Evolutionary conservation across 2,888 invertebrate genomes (phyloP), one percentile per base, ranked within the genome.

Genomic region (Amphimallon solstitiale): DNA sequence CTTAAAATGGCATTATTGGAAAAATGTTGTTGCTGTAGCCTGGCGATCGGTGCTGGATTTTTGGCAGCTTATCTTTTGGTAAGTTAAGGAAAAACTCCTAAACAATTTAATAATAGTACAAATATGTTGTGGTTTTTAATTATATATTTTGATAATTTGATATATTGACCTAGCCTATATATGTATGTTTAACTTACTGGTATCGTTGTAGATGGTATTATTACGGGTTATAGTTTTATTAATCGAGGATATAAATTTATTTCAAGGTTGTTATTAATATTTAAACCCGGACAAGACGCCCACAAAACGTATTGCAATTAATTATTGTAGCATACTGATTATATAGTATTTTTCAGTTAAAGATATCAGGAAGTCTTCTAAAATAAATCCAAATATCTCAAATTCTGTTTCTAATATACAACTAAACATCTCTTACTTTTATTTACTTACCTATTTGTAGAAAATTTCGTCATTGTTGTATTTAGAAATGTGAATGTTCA

Each of bases 41-140:
- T 84, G 64, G 79, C 81, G 29, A 81, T 84, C 61, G 83, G 82
- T 19, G 81, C 81, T 63, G 83, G 83, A 77, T 82, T 84, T 76
- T 80, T 82, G 59, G 83, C 83, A 4, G 80, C 84, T 60, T 84
- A 84, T 76, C 76, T 82, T 40, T 71, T 84, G 81, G 84, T 84
- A 76, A 78, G 80, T 76, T 52, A 35, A 45, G 38, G 40, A 38
- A 21, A 51, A 4, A n/a, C 23, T 5, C 10, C 10, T 35, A 10
- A 46, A 70, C 61, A 9, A 37, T 15, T 15, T 2, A 34, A 21
- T 21, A 48, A 48, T 23, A 29, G 1, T 1, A 5, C 5, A 29
- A 29, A 29, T 29, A 29, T 3, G 9, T 29, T 5, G 5, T 29
- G 29, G 7, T 29, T 29, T 7, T 29, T 29, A 1, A 29, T n/a